Evolutionary conservation across 1,140 invertebrate genomes (phyloP), one percentile per base, ranked within the genome.

Genomic region (Lithobius niger): DNA sequence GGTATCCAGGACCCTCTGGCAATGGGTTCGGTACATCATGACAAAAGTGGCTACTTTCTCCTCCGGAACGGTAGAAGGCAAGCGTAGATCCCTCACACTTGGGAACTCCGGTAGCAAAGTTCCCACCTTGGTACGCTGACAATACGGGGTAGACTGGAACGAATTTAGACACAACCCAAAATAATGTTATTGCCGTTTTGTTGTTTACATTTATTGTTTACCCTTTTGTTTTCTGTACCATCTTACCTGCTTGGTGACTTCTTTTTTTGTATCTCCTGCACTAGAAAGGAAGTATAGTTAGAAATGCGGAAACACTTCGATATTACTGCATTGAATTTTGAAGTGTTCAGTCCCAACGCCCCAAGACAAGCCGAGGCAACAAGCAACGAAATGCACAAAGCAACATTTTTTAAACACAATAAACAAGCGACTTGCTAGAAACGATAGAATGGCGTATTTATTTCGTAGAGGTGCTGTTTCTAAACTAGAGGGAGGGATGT

Each of bases 21-120:
- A 77, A 57, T 78, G 76, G 2, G 75, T 72, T 43, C 74, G 61
- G 59, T 78, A 78, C 75, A 78, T 77, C 67, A 75, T 71, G 18
- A 77, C 62, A 61, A 78, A 77, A 3, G 74, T 76, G 1, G 65
- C 55, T 53, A 72, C 70, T 65, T 73, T 73, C 19, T 71, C 71
- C 56, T 69, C 64, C 1, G 71, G 64, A 1, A 74, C 61, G 19
- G 66, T 64, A 15, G 66, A 57, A 15, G 72, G 71, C 0, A 76
- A 61, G 56, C 69, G 65, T n/a, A 76, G 60, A 43, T 74, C 72
- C 52, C 68, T 68, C 13, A 75, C 61, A 21, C 67, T 67, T 1
- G 75, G 74, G 61, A 77, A 77, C n/a, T 76, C 72, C 15, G 75
- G 75, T 36, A 77, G 59, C 24, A 74, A 60, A 2, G 74, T 72